A percentile compares a stretch with the other conserved stretches of the same genome.
Evolutionary conservation across 2,888 invertebrate genomes (phyloP).

Genomic region (Aleiodes leptofemur): DNA sequence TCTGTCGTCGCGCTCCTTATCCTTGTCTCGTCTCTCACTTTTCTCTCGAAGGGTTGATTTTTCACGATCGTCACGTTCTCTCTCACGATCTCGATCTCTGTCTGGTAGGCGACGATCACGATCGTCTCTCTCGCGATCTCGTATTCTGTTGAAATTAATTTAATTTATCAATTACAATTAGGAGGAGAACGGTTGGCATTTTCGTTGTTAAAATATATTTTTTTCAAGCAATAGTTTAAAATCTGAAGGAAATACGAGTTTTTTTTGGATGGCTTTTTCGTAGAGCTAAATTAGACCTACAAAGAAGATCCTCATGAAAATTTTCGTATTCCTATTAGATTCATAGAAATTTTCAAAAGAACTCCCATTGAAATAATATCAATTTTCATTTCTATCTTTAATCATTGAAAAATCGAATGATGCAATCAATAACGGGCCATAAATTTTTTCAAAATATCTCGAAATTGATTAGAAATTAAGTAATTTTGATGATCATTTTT

Average conservation of each 20-base stretch:
- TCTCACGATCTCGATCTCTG: conserved; percentile 47
- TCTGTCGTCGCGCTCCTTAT: conserved; percentile 71
- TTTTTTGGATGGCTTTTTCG: not conserved
- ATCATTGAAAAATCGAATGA: too few species aligned
- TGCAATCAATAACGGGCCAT: too few species aligned
- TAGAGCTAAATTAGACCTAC: too few species aligned
- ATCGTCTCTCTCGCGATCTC: conserved; percentile 67
- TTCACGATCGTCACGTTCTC: conserved; percentile 59
- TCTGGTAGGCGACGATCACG: conserved; percentile 58
- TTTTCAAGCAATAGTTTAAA: too few species aligned
- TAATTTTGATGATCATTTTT: too few species aligned
- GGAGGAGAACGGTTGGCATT: too few species aligned
- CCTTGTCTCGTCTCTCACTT: conserved; percentile 68
- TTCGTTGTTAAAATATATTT: too few species aligned
- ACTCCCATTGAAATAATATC: too few species aligned
- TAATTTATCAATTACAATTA: not conserved
- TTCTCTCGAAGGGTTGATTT: conserved; percentile 69
- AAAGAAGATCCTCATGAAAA: not conserved
- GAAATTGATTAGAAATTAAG: too few species aligned
- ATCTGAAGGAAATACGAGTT: conserved; percentile 28
- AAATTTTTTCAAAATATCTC: too few species aligned
- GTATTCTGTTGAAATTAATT: conserved; percentile 53
- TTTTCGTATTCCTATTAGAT: conserved; percentile 7
- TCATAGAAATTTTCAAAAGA: not conserved
- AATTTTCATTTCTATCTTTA: too few species aligned